These are phyloP conservation scores for Protaetia brevitarsis DNA, from an alignment of 1,140 invertebrate genomes.

Conservation along the genomic window DNA sequence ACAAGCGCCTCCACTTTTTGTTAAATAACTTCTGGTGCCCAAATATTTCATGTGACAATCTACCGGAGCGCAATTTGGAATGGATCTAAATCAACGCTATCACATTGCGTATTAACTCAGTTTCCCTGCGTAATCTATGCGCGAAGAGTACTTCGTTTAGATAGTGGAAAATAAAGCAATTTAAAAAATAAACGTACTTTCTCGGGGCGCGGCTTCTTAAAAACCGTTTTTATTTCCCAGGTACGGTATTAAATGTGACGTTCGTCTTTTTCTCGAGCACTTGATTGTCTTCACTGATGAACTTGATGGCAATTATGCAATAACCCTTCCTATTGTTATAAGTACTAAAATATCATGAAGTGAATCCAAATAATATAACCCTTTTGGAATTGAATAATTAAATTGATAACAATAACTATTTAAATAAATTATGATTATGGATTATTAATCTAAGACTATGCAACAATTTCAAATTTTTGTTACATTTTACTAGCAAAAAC, in stretches of 20 bases:
- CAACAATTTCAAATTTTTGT: too few species aligned
- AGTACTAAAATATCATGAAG: conserved; percentile 29
- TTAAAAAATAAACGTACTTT: background rate
- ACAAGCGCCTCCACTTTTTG: conserved; percentile 47
- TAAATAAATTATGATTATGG: too few species aligned
- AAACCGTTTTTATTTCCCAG: conserved; percentile 2
- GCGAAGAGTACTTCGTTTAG: too few species aligned
- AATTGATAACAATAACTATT: too few species aligned
- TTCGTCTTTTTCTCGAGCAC: conserved; percentile 26
- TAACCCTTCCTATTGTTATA: conserved; percentile 33
- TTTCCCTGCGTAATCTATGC: too few species aligned
- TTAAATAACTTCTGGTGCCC: conserved; percentile 50
- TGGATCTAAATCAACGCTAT: conserved; percentile 51
- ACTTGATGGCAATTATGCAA: conserved; percentile 33
- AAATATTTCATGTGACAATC: conserved; percentile 54
- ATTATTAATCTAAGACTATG: too few species aligned
- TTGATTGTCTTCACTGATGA: conserved; percentile 16
- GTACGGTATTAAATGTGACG: conserved; percentile 29
- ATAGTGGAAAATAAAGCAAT: background rate
- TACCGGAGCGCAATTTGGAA: conserved; percentile 54
- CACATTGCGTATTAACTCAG: conserved; percentile 44
- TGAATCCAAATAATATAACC: too few species aligned
- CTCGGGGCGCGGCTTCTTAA: background rate
- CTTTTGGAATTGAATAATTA: too few species aligned
- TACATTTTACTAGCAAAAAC: too few species aligned